Evolutionary conservation across 2,113 vertebrate genomes (phyloP), one percentile per base, ranked within the genome.

Genomic region (Camelus bactrianus): DNA sequence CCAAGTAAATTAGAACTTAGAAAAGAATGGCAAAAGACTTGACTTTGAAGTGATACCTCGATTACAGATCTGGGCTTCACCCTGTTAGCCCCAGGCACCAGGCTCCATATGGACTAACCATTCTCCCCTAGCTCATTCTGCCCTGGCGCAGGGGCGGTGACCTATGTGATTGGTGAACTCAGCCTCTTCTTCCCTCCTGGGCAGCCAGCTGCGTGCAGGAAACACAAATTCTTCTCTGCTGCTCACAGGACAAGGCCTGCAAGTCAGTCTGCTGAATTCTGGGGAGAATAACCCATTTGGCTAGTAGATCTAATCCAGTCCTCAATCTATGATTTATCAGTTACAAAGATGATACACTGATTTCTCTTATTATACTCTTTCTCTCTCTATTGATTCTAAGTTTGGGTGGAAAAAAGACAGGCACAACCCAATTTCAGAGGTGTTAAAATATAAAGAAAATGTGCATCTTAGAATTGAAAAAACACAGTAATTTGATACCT

Each of bases 361-460:
- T 88, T 42, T 88, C 82, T 60, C 54, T 52, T 17, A 35, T 56
- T 13, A 54, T 12, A 64, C 5, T 89, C 30, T 48, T 70, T 84
- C 70, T 26, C 60, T 95, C 58, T 90, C 52, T 72, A 46, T 1
- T 35, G 26, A n/a, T 64, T 83, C 48, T 88, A 85, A 94, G 93
- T 62, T 58, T 91, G 30, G 52, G 20, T 75, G 20, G 17, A 46
- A 24, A 92, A 94, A 86, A 97, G 35, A 77, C 1, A 93, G 46
- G 19, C 32, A 28, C 48, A 84, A 22, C 5, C 20, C 42, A 93
- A 72, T 93, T 79, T 77, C 52, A 89, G 12, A 89, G 28, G 24
- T 77, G 62, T 93, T 88, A 91, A 96, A 91, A 50, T 89, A 50
- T 58, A 48, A 96, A 96, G 16, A 81, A 96, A 88, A 91, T 35